Evolutionary conservation across 2,797 vertebrate genomes (phyloP).

Genomic region (Acanthornis magna): DNA sequence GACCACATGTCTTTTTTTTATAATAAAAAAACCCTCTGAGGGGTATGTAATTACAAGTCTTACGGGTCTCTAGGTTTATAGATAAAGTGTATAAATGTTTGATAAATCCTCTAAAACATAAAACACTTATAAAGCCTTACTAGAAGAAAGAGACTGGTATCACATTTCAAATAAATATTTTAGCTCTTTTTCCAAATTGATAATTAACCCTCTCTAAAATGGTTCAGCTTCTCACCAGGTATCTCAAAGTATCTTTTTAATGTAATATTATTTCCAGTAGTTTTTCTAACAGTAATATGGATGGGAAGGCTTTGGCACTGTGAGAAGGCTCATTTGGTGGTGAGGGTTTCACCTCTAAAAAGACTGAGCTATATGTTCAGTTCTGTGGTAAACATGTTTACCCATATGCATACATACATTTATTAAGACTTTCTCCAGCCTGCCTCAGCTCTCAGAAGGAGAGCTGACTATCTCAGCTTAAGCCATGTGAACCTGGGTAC

Average conservation of each 20-base stretch:
- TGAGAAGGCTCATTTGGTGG: slow-evolving; percentile 38
- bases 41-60: neutral
- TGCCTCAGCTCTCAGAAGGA: slow-evolving; percentile 9
- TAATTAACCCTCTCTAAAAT: slow-evolving; percentile 41
- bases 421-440: slow-evolving; percentile 8
- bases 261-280: neutral
- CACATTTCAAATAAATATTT: slow-evolving; percentile 37
- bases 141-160: slow-evolving; percentile 5
- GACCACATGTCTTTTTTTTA: slow-evolving; percentile 5
- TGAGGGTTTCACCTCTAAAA: slow-evolving; percentile 33
- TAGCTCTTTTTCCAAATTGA: slow-evolving; percentile 24
- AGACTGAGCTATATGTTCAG: slow-evolving; percentile 8
- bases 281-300: neutral
- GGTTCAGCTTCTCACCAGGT: slow-evolving; percentile 6
- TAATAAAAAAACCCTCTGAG: neutral
- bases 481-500: slow-evolving; percentile 28
- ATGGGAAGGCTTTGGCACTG: slow-evolving; percentile 20
- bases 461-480: slow-evolving; percentile 19
- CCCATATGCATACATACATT: neutral
- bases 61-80: slow-evolving; percentile 36
- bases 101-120: slow-evolving; percentile 28
- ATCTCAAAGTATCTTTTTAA: slow-evolving; percentile 22
- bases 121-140: slow-evolving; percentile 3
- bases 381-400: slow-evolving; percentile 28
- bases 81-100: slow-evolving; percentile 29